Conservation (phyloP, 2,797 vertebrate species). For the Psittacula derbiana region DNA sequence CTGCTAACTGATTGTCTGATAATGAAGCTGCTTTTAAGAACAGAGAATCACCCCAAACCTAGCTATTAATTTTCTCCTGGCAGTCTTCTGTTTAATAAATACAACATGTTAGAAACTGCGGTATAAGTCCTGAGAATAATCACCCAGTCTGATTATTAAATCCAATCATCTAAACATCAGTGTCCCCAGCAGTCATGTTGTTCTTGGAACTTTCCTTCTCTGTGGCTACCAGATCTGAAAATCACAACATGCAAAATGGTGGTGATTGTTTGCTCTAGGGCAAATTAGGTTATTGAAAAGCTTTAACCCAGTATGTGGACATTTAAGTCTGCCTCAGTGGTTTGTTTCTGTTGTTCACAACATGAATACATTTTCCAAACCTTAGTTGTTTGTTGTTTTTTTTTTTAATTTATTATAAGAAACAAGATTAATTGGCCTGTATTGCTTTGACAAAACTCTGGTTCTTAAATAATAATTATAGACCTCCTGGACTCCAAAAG, state of each 20-base stretch:
- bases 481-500: background rate
- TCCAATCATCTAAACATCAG: background rate
- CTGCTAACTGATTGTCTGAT: background rate
- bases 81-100: slow-evolving; percentile 15
- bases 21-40: background rate
- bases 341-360: slow-evolving; percentile 13
- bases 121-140: slow-evolving; percentile 11
- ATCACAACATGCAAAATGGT: background rate
- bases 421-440: slow-evolving; percentile 13
- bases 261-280: background rate
- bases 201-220: slow-evolving; percentile 26
- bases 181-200: background rate
- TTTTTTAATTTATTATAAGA: slow-evolving; percentile 34
- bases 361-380: slow-evolving; percentile 10
- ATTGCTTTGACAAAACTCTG: background rate
- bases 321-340: background rate
- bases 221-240: slow-evolving; percentile 21
- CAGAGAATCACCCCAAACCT: background rate
- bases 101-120: background rate
- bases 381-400: background rate
- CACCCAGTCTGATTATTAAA: background rate
- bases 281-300: slow-evolving; percentile 17
- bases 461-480: slow-evolving; percentile 32
- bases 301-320: background rate
- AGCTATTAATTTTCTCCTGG: background rate